phyloP scores from a whole-genome alignment of 1,140 invertebrate species.

The Drosophila persimilis region DNA sequence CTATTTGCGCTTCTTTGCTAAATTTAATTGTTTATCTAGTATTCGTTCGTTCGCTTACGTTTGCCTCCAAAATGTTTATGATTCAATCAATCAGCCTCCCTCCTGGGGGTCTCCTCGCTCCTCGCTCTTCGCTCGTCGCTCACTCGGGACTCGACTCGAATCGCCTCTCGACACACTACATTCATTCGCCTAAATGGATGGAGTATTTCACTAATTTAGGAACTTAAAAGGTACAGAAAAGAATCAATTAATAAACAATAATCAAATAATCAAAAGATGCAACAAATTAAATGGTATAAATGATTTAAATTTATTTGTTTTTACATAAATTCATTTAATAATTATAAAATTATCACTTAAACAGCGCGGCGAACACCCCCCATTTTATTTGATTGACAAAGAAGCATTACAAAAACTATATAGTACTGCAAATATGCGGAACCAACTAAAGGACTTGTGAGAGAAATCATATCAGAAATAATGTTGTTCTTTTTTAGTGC shows the following conservation, averaged over 20 bases:
- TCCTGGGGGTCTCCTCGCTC: not conserved
- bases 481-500: slow-evolving; percentile 7
- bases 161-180: not conserved
- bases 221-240: slow-evolving; percentile 9
- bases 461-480: slow-evolving; percentile 5
- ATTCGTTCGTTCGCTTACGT: slow-evolving; percentile 38
- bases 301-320: slow-evolving; percentile 72
- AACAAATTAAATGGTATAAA: slow-evolving; percentile 59
- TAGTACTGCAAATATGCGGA: no score
- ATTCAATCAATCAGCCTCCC: slow-evolving; percentile 3
- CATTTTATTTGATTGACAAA: slow-evolving; percentile 35
- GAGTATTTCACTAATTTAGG: slow-evolving; percentile 18
- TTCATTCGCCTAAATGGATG: no score
- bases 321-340: slow-evolving; percentile 79
- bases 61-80: slow-evolving; percentile 37
- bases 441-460: no score
- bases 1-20: slow-evolving; percentile 49
- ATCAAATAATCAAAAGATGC: slow-evolving; percentile 18
- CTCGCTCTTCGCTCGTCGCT: not conserved
- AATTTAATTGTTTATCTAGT: slow-evolving; percentile 52
- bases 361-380: slow-evolving; percentile 60
- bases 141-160: no score
- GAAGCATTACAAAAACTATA: slow-evolving; percentile 38
- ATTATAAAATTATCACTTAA: slow-evolving; percentile 76
- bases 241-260: not conserved